Percentiles rank a stretch among this genome's conserved stretches.
phyloP scores from a whole-genome alignment of 2,113 vertebrate genomes.

The Sturnus vulgaris region DNA sequence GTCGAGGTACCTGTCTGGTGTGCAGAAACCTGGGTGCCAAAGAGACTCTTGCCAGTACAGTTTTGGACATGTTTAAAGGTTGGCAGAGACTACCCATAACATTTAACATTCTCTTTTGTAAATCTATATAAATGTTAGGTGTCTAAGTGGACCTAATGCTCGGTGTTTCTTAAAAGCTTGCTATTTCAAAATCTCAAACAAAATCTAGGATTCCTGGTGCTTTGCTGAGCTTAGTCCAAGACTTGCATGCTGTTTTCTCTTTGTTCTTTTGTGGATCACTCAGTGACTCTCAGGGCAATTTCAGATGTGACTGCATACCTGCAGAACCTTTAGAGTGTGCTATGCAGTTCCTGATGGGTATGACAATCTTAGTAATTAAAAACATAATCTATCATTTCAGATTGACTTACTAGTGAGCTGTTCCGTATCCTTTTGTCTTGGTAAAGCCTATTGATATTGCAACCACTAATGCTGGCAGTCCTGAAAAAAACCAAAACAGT shows the following conservation, averaged over 20 bases:
- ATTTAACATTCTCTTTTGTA: not conserved
- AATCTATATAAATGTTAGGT: not conserved
- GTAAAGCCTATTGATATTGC: slow-evolving; percentile 99
- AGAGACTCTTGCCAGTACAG: not conserved
- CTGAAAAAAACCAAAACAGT: slow-evolving; percentile 71
- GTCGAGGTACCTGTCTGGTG: rapidly evolving
- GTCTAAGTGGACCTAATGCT: not conserved
- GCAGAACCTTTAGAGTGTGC: not conserved
- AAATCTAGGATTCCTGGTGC: not conserved
- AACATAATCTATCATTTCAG: slow-evolving; percentile 21
- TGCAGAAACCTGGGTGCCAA: not conserved
- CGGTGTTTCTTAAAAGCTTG: not conserved
- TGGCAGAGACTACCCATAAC: not conserved
- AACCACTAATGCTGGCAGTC: slow-evolving; percentile 95
- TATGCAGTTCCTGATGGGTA: not conserved
- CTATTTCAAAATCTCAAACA: not conserved
- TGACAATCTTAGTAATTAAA: not conserved
- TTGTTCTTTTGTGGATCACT: not conserved
- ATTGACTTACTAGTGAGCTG: slow-evolving; percentile 93
- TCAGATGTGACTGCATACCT: not conserved
- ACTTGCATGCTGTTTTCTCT: not conserved
- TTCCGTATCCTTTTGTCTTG: slow-evolving; percentile 98
- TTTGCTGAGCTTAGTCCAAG: not conserved
- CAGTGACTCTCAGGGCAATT: not conserved
- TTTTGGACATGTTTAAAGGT: not conserved